Evolutionary conservation across 2,888 invertebrate species (phyloP).

Genomic region (Meteorus colon): DNA sequence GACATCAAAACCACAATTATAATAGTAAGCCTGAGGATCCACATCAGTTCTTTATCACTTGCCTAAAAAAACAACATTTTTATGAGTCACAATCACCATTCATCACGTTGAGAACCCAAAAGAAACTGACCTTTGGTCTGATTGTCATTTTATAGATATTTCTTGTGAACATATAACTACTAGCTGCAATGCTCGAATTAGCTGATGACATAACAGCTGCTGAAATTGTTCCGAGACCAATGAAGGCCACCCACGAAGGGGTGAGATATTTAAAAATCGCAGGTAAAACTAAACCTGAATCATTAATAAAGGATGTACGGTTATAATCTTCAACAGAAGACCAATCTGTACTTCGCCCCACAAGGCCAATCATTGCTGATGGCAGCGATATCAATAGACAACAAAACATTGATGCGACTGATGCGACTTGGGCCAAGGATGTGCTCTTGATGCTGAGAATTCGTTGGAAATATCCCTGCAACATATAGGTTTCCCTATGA

Average conservation of each 20-base stretch:
- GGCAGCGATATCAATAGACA: slow-evolving; percentile 80
- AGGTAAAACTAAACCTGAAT: slow-evolving; percentile 78
- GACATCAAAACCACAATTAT: slow-evolving; percentile 78
- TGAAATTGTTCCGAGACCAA: slow-evolving; percentile 83
- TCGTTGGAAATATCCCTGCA: slow-evolving; percentile 80
- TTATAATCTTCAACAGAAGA: slow-evolving; percentile 65
- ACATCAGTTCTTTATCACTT: slow-evolving; percentile 80
- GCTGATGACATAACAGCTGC: slow-evolving; percentile 87
- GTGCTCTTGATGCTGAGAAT: slow-evolving; percentile 80
- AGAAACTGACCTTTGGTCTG: slow-evolving; percentile 76
- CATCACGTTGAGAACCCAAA: neutral
- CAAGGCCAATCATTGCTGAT: slow-evolving; percentile 79
- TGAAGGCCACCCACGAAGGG: slow-evolving; percentile 78
- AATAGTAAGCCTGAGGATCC: slow-evolving; percentile 80
- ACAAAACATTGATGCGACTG: slow-evolving; percentile 79
- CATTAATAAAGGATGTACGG: slow-evolving; percentile 65
- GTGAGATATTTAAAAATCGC: slow-evolving; percentile 78
- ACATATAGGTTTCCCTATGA: slow-evolving; percentile 1
- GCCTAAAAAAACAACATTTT: slow-evolving; percentile 74
- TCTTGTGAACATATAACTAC: slow-evolving; percentile 83
- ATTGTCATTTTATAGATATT: slow-evolving; percentile 82
- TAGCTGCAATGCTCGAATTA: slow-evolving; percentile 82
- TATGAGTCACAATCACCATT: slow-evolving; percentile 9
- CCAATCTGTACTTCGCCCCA: slow-evolving; percentile 79
- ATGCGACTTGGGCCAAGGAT: slow-evolving; percentile 78